Percentiles rank a stretch among this genome's conserved stretches.
phyloP scores from a whole-genome alignment of 2,797 vertebrate genomes.

The Acrocephalus scirpaceus region DNA sequence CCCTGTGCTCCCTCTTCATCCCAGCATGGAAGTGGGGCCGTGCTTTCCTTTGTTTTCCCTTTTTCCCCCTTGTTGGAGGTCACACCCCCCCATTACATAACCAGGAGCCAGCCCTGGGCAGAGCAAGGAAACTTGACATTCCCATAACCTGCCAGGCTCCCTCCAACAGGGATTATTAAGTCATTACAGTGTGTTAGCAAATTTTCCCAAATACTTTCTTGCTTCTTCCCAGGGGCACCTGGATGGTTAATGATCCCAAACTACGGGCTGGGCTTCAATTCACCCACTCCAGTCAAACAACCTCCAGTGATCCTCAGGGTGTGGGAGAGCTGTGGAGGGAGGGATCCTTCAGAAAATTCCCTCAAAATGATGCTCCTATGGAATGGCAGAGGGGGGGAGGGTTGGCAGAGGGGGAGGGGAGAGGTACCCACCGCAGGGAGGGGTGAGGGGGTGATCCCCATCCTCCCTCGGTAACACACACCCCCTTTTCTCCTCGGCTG shows the following conservation, averaged over 20 bases:
- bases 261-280: not conserved
- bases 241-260: constrained; percentile 63
- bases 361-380: not conserved
- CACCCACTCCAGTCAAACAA: not conserved
- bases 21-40: accelerated
- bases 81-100: constrained; percentile 33
- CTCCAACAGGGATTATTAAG: constrained; percentile 56
- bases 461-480: not conserved
- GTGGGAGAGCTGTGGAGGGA: not conserved
- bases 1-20: not conserved
- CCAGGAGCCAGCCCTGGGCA: constrained; percentile 30
- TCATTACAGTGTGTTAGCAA: constrained; percentile 62
- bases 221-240: constrained; percentile 62
- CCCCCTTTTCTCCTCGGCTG: constrained; percentile 38
- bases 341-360: not conserved
- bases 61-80: not conserved
- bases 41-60: not conserved
- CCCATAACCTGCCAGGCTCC: constrained; percentile 44
- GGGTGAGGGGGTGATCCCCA: not conserved
- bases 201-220: constrained; percentile 60
- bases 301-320: not conserved
- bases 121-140: constrained; percentile 58
- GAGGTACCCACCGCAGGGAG: not conserved
- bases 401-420: not conserved
- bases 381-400: not conserved